Evolutionary conservation across 2,888 invertebrate species (phyloP).

Genomic region (Amaurobius ferox): DNA sequence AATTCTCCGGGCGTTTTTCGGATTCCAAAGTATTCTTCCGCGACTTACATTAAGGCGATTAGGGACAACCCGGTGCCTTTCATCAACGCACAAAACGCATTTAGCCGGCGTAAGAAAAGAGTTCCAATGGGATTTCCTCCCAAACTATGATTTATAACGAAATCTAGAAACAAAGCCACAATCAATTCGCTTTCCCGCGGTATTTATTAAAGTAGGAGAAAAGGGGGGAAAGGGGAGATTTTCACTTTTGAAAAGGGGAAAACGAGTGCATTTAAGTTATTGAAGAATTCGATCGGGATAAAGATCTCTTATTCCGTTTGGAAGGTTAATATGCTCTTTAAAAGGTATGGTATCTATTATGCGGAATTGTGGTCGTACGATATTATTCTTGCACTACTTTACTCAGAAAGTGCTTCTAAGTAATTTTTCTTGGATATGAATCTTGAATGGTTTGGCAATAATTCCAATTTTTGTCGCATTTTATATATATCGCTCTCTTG

Average conservation of each 20-base stretch:
- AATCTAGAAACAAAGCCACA: constrained; percentile 69
- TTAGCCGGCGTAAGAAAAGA: constrained; percentile 20
- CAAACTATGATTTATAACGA: constrained; percentile 69
- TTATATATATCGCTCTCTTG: too few species aligned
- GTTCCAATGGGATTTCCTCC: constrained; percentile 25
- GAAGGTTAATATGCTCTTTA: constrained; percentile 5
- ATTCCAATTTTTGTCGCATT: too few species aligned
- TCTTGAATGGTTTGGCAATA: too few species aligned
- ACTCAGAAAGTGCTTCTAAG: too few species aligned
- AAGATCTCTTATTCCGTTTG: neutral
- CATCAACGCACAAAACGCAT: constrained; percentile 66
- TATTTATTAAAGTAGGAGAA: constrained; percentile 48
- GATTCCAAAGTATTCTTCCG: constrained; percentile 38
- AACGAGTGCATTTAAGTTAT: neutral
- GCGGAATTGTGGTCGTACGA: neutral
- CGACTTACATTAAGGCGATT: constrained; percentile 61
- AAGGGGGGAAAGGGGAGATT: constrained; percentile 8
- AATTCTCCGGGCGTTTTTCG: neutral
- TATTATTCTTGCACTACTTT: too few species aligned
- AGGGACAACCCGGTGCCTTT: constrained; percentile 46
- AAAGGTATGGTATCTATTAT: constrained; percentile 11
- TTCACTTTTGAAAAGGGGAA: neutral
- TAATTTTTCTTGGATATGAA: too few species aligned
- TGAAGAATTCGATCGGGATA: neutral
- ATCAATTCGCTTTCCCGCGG: constrained; percentile 48